phyloP scores from a whole-genome alignment of 2,888 invertebrate genomes.

The Agrochola macilenta region DNA sequence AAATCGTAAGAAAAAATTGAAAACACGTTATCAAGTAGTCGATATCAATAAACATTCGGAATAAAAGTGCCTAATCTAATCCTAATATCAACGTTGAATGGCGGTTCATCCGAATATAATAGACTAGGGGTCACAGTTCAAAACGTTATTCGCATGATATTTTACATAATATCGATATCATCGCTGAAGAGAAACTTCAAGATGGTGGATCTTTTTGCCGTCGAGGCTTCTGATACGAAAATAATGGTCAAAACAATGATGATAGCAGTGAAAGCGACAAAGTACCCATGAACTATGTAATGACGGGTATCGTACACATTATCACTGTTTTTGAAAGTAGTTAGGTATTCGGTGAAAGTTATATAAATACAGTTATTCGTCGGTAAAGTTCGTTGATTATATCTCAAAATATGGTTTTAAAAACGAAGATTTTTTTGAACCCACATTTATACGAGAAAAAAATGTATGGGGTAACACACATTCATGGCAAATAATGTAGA shows the following conservation, averaged over 20 bases:
- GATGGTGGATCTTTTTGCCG: conserved; percentile 17
- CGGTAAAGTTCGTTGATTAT: conserved; percentile 46
- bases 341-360: conserved; percentile 76
- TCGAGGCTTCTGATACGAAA: conserved; percentile 71
- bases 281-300: conserved; percentile 82
- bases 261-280: conserved; percentile 84
- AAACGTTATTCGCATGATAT: conserved; percentile 1
- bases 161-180: conserved; percentile 33
- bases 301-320: conserved; percentile 85
- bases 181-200: conserved; percentile 52
- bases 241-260: conserved; percentile 82
- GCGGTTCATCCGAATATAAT: conserved; percentile 29
- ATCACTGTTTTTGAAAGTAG: conserved; percentile 82
- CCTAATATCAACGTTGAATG: conserved; percentile 28
- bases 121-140: conserved; percentile 35
- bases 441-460: too few species aligned
- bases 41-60: conserved; percentile 33
- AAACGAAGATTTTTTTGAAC: too few species aligned
- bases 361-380: conserved; percentile 68
- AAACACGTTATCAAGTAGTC: conserved; percentile 41
- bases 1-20: conserved; percentile 27
- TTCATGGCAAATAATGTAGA: neutral
- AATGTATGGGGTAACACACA: neutral
- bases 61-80: conserved; percentile 43
- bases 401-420: conserved; percentile 34